Evolutionary conservation across 2,888 invertebrate genomes (phyloP).

Genomic region (Prionchulus punctatus): DNA sequence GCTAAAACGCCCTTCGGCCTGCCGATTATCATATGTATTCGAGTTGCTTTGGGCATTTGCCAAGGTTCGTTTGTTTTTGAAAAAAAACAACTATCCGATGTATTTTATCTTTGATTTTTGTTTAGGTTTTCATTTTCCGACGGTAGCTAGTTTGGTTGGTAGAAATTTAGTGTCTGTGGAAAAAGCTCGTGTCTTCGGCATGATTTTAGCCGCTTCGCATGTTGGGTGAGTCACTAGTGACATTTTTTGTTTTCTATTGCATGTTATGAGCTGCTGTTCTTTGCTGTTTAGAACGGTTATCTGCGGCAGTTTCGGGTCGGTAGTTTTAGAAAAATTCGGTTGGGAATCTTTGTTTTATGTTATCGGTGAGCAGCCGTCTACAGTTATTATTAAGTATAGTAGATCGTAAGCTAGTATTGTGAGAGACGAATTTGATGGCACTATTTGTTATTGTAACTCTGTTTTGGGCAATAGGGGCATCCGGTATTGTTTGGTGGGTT

Average conservation of each 20-base stretch:
- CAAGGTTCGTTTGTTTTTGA: slow-evolving; percentile 36
- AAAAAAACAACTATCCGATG: no score
- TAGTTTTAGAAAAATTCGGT: slow-evolving; percentile 47
- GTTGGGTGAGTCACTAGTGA: slow-evolving; percentile 31
- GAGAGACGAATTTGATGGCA: no score
- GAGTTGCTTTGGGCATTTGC: slow-evolving; percentile 49
- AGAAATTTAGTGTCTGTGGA: slow-evolving; percentile 48
- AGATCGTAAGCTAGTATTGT: no score
- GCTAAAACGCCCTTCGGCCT: slow-evolving; percentile 37
- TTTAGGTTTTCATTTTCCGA: slow-evolving; percentile 50
- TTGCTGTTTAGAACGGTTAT: slow-evolving; percentile 48
- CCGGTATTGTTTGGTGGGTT: slow-evolving; percentile 45
- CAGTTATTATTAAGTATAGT: no score
- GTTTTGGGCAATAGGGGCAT: slow-evolving; percentile 34
- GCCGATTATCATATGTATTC: slow-evolving; percentile 44
- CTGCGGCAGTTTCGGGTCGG: slow-evolving; percentile 50
- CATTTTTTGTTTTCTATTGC: background rate
- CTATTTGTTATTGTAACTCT: background rate
- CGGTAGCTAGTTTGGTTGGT: slow-evolving; percentile 51
- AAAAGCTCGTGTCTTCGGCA: slow-evolving; percentile 50
- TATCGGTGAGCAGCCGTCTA: slow-evolving; percentile 37
- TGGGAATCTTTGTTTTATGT: slow-evolving; percentile 51
- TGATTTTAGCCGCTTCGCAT: slow-evolving; percentile 46
- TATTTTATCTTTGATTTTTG: no score
- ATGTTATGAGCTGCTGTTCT: slow-evolving; percentile 16